Conservation (phyloP, 2,113 vertebrate species). For the Benitochromis conjunctus region DNA sequence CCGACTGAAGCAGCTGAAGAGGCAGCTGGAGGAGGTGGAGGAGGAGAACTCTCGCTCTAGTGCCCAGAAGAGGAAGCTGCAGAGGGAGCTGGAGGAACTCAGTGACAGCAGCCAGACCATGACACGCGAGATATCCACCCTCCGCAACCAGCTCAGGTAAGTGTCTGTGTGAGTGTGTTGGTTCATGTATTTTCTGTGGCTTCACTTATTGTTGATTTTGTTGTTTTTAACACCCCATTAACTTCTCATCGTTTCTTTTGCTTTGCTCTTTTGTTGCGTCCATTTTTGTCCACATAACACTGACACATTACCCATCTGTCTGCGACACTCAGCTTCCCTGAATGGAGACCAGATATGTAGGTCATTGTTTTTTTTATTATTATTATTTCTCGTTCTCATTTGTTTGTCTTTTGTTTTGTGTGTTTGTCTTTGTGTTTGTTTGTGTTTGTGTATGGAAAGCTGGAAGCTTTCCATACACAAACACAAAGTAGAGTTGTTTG, state of each 20-base stretch:
- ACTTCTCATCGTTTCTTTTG: conserved; percentile 40
- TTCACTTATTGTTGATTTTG: conserved; percentile 10
- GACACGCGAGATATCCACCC: conserved; percentile 87
- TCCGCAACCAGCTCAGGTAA: conserved; percentile 95
- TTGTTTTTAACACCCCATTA: conserved; percentile 38
- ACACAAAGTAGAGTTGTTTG: background rate
- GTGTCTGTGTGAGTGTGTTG: background rate
- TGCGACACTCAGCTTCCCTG: conserved; percentile 71
- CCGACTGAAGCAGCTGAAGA: conserved; percentile 90
- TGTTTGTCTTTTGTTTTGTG: background rate
- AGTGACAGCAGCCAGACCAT: conserved; percentile 87
- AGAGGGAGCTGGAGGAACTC: conserved; percentile 91
- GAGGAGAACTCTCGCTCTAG: conserved; percentile 95
- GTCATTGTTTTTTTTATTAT: conserved; percentile 49
- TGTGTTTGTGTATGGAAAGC: background rate
- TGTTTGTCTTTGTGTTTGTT: background rate
- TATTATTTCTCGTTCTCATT: background rate
- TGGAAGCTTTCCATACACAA: background rate
- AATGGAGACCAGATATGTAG: conserved; percentile 75
- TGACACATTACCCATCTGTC: conserved; percentile 64
- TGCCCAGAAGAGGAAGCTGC: conserved; percentile 90
- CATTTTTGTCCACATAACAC: conserved; percentile 59
- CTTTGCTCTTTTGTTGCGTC: conserved; percentile 53
- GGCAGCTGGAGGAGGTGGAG: conserved; percentile 95
- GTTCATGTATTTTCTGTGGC: background rate